Evolutionary conservation across 2,888 invertebrate species (phyloP), one percentile per base, ranked within the genome.

Genomic region (Heliconius cydno): DNA sequence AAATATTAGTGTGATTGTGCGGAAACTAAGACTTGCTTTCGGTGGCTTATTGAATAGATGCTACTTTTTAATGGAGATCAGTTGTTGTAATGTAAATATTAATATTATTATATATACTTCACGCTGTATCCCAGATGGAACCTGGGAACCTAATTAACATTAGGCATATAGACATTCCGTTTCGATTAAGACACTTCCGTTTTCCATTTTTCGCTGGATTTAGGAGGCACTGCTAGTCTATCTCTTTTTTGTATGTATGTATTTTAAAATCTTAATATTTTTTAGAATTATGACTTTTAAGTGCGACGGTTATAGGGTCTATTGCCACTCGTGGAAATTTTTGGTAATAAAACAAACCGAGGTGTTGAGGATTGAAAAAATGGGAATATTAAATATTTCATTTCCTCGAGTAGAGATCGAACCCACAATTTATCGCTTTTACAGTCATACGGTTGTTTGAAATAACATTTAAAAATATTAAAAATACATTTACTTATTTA

Each of bases 1-100:
- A 88, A 86, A 86, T 87, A 87, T 86, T 82, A 87, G 88, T 88
- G 87, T 90, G 87, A 93, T 94, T 94, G 92, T 86, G 90, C 87
- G 94, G 92, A 94, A 93, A 89, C 73, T 81, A 76, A 80, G 80
- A 41, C 57, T 67, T 34, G 74, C 65, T 78, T 82, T 81, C 71
- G 46, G 57, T 77, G 77, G 70, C 75, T 75, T 77, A 71, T 72
- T 72, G 63, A 63, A 80, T 70, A 68, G 22, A 57, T 73, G 12
- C 12, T 38, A 22, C 75, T 63, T 65, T 75, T 65, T 75, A 28
- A 75, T 65, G 65, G 41, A 66, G 60, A 60, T 9, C 15, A 19
- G 1, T 60, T 65, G 15, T 65, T 65, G 25, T 65, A 28, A 65
- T 65, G 28, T 65, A 2, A 15, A 65, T 65, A 28, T 25, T 65